Percentiles rank a stretch among this genome's conserved stretches.
Evolutionary conservation across 2,113 vertebrate genomes (phyloP).

Genomic region (Eclectus roratus): DNA sequence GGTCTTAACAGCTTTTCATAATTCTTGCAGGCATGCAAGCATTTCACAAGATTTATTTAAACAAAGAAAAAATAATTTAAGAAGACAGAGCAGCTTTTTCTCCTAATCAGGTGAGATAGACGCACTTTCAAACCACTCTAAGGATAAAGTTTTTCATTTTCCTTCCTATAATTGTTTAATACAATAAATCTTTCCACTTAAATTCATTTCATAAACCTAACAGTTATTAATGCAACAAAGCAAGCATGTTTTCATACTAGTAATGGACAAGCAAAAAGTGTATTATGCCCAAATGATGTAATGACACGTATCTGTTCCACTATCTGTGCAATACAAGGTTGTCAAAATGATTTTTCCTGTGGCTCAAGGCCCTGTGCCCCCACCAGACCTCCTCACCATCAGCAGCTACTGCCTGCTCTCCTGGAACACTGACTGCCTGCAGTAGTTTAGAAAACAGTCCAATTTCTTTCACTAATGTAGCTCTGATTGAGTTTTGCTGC

Average conservation of each 20-base stretch:
- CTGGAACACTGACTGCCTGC: not conserved
- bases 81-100: conserved; percentile 31
- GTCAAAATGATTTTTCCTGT: accelerated
- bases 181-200: not conserved
- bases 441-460: accelerated
- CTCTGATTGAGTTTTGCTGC: not conserved
- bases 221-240: not conserved
- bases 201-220: not conserved
- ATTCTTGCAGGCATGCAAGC: conserved; percentile 5
- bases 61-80: conserved; percentile 19
- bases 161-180: not conserved
- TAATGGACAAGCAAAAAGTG: not conserved
- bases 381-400: accelerated
- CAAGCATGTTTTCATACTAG: accelerated
- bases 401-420: no score
- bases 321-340: accelerated
- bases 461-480: not conserved
- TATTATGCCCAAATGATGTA: accelerated
- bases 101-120: conserved; percentile 32
- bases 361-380: not conserved
- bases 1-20: conserved; percentile 26
- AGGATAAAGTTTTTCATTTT: not conserved
- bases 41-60: conserved; percentile 35
- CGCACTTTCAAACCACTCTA: conserved; percentile 8
- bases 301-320: accelerated